Conservation (phyloP, 2,888 invertebrate genomes). For the Plagiodera versicolora region DNA sequence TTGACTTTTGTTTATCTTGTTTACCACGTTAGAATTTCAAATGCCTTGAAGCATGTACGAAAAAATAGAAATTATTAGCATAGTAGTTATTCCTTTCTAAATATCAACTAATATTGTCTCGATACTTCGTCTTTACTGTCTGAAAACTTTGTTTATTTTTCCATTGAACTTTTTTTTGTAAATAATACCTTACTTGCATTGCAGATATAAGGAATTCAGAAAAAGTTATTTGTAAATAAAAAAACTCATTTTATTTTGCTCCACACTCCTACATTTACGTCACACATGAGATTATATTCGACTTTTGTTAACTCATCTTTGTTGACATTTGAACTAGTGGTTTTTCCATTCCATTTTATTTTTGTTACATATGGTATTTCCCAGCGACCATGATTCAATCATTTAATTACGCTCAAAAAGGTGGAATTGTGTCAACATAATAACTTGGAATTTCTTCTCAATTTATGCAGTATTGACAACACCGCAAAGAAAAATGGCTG, state of each 20-base stretch:
- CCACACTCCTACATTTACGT: slow-evolving; percentile 21
- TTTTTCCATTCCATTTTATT: too few relatives aligned
- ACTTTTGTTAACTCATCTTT: slow-evolving; percentile 12
- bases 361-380: too few relatives aligned
- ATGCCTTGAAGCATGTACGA: slow-evolving; percentile 21
- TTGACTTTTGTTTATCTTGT: slow-evolving; percentile 15
- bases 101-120: neutral
- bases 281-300: slow-evolving; percentile 2
- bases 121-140: neutral
- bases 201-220: neutral
- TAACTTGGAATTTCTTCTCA: too few relatives aligned
- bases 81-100: slow-evolving; percentile 14
- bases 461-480: too few relatives aligned
- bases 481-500: too few relatives aligned
- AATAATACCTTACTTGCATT: slow-evolving; percentile 1
- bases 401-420: too few relatives aligned
- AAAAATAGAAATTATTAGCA: slow-evolving; percentile 22
- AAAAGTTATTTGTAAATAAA: slow-evolving; percentile 26
- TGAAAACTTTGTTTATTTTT: slow-evolving; percentile 15
- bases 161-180: slow-evolving; percentile 12
- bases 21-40: slow-evolving; percentile 12
- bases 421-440: too few relatives aligned
- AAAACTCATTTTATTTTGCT: slow-evolving; percentile 30
- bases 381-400: too few relatives aligned
- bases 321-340: too few relatives aligned